Base-by-base conservation (phyloP, 1,140 invertebrate species). In the Cryptotermes secundus region DNA sequence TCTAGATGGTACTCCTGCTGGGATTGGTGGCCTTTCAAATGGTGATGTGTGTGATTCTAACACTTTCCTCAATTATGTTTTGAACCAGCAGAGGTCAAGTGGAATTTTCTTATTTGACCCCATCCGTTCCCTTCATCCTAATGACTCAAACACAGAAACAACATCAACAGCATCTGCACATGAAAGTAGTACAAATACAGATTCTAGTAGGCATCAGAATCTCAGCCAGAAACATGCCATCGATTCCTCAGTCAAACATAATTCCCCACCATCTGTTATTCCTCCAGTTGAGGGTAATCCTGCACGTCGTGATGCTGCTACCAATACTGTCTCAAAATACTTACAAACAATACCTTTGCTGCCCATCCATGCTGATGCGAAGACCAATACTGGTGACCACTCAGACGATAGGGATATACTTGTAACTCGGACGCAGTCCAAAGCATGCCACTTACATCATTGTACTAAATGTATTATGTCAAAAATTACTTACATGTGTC, bases 71-170 rank as follows among this genome's bases (percentile, higher is more conserved):
- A 81, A 81, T n/a, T 81, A 81, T 34, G 80, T 81, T 2, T 45
- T 81, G 42, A 81, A 81, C 34, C 80, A 81, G 22, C 80, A 81
- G n/a, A 36, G 80, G 26, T 81, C 80, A 81, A 81, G 42, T 45
- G 80, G 80, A 16, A 81, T 81, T 38, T 81, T 81, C 42, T 38
- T 81, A 31, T 81, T 81, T 81, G 80, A 81, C 34, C 80, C 80
- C 42, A n/a, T 72, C 0, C 59, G 59, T 72, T 31, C 59, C 59
- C 59, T 72, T 72, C 59, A 72, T 31, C 59, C 59, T 31, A 49
- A 22, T 22, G n/a, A 72, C 10, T 14, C 26, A 26, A 72, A n/a
- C 59, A 72, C 59, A n/a, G 59, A 72, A 31, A 72, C 59, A 59
- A 26, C 26, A 59, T 22, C 26, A 19, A 19, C 53, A 59, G 19